Base-by-base conservation (phyloP, 2,797 vertebrate species). In the Urophycis tenuis region DNA sequence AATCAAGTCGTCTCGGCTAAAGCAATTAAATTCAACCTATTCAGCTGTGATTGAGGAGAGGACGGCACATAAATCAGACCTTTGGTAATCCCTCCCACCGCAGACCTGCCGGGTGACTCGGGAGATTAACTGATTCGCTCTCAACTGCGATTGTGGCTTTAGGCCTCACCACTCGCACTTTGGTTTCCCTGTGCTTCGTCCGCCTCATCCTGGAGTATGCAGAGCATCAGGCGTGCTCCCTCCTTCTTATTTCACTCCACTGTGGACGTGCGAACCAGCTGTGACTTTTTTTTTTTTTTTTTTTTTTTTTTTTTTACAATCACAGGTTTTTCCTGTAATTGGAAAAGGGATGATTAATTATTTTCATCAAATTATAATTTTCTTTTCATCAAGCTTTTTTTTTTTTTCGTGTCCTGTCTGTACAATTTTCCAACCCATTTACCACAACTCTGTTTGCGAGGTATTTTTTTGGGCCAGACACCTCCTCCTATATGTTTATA, bases 11-110 rank as follows among this genome's bases (percentile, higher is more conserved):
- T 45, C 31, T 39, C 30, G 19, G n/a, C 76, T 72, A 71, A 72
- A 77, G 80, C 73, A 84, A 74, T 81, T 80, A 34, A 35, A 81
- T 76, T 74, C 71, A 76, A 64, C 41, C 5, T 12, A 31, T 34
- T 80, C 49, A 77, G 25, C 73, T 71, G n/a, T 22, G 80, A 41
- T 49, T 67, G 39, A 77, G 73, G 78, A 73, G 75, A 74, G 74
- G 77, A 33, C 60, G 75, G 32, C 76, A 78, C 81, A 45, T 81
- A 71, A n/a, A 76, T 70, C 30, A 76, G 25, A 22, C 31, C 41
- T 30, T 49, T 39, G 74, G 17, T 39, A 69, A 75, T 69, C 74
- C 64, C 73, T 70, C 77, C 78, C 64, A 81, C 64, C 0, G 74
- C 22, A 74, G 74, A 76, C 29, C 60, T 73, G 10, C 30, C 29